Percentiles rank a stretch among this genome's conserved stretches.
Conservation (phyloP, 2,888 invertebrate genomes). For the Acleris laterana region DNA sequence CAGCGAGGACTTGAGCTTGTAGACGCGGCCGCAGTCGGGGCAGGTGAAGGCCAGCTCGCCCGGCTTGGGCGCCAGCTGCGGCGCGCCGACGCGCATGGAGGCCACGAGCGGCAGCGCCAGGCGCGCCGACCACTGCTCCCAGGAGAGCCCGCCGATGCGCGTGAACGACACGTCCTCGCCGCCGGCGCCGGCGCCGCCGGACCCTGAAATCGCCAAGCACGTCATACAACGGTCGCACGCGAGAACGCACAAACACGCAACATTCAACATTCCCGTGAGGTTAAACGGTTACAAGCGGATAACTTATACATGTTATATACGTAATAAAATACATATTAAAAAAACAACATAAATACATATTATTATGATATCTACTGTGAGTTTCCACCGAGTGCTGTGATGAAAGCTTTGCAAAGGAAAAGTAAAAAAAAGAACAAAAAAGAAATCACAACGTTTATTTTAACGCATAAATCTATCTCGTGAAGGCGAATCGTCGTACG, state of each 20-base stretch:
- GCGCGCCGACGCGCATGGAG: constrained; percentile 80
- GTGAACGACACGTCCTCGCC: constrained; percentile 88
- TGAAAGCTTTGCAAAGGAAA: constrained; percentile 80
- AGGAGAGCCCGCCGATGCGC: constrained; percentile 87
- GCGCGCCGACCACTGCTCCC: constrained; percentile 90
- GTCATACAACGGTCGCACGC: constrained; percentile 47
- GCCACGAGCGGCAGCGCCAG: constrained; percentile 89
- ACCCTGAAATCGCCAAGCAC: constrained; percentile 63
- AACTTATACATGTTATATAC: constrained; percentile 67
- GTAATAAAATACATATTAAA: constrained; percentile 48
- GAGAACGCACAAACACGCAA: constrained; percentile 46
- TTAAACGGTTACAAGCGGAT: constrained; percentile 74
- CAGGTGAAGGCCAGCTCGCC: constrained; percentile 88
- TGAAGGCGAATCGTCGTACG: constrained; percentile 43
- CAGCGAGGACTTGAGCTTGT: constrained; percentile 93
- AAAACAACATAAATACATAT: constrained; percentile 46
- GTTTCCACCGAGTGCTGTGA: constrained; percentile 83
- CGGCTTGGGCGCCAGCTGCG: constrained; percentile 56
- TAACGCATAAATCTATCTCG: constrained; percentile 45
- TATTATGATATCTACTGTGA: constrained; percentile 70
- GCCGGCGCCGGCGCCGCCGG: constrained; percentile 54
- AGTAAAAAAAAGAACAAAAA: constrained; percentile 73
- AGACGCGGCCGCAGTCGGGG: constrained; percentile 92
- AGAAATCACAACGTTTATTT: constrained; percentile 76
- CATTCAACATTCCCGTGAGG: constrained; percentile 71